phyloP scores from a whole-genome alignment of 2,888 invertebrate genomes.

The Drosophila mimetica region DNA sequence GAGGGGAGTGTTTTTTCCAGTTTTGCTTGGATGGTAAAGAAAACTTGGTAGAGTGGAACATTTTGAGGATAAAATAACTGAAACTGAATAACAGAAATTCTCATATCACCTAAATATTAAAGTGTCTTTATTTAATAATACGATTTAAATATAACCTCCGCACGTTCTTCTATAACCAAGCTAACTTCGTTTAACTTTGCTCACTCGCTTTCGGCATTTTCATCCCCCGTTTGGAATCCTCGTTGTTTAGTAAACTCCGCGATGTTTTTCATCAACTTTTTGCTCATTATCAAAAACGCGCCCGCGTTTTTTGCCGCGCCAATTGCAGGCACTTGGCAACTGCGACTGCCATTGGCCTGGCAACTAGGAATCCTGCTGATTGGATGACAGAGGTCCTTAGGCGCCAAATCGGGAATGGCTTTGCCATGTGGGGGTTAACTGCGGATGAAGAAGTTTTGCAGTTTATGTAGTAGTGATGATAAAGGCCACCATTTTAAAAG shows the following conservation, averaged over 20 bases:
- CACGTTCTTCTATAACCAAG: background rate
- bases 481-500: background rate
- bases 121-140: too few species aligned
- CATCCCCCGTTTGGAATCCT: constrained; percentile 40
- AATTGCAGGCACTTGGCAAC: constrained; percentile 70
- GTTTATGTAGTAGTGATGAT: background rate
- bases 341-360: constrained; percentile 69
- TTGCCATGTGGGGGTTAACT: background rate
- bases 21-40: background rate
- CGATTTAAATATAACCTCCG: background rate
- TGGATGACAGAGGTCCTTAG: constrained; percentile 60
- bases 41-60: background rate
- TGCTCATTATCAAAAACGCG: constrained; percentile 73
- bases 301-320: constrained; percentile 68
- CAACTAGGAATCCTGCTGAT: constrained; percentile 61
- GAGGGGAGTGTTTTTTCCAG: background rate
- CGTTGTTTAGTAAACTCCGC: constrained; percentile 60
- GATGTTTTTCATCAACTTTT: constrained; percentile 52
- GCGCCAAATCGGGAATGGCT: constrained; percentile 44
- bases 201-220: constrained; percentile 22
- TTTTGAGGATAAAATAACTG: too few species aligned
- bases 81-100: too few species aligned
- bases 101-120: too few species aligned
- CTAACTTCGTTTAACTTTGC: constrained; percentile 2
- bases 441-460: too few species aligned